Evolutionary conservation across 2,797 vertebrate genomes (phyloP), one percentile per base, ranked within the genome.

Genomic region (Siniperca obscura): DNA sequence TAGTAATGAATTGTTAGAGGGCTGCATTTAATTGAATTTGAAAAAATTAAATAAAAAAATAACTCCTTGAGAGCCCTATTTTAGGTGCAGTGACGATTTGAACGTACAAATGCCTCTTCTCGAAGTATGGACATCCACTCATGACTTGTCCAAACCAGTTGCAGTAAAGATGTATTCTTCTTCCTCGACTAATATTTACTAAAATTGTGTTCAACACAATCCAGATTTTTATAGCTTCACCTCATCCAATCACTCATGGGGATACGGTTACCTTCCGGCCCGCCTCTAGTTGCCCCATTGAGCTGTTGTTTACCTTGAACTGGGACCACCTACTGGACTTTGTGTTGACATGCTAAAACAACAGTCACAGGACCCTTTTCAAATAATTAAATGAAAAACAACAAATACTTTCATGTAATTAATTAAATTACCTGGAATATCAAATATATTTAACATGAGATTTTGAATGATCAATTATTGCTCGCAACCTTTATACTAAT

Each of bases 101-200:
- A 85, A 95, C 95, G 0, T 92, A 96, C 96, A 92, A 83, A 85
- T 96, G 91, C 87, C 76, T 95, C 89, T 93, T 95, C 80, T 94
- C 94, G 91, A 96, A 94, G 89, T 93, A 96, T 0, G 96, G 96
- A 91, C 96, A 96, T 94, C 93, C 94, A 77, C 94, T 96, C 96
- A 96, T 96, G 92, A 76, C 85, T 93, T 70, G 17, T 80, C 72
- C 65, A 70, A 67, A 86, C 86, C 2, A 17, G 72, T 52, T 4
- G 52, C 79, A n/a, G 75, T 53, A 66, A 30, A 57, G 78, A 57
- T 25, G 57, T 76, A 0, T 46, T 87, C 76, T 69, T 82, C 60
- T 86, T 76, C 61, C 3, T 72, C 0, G 0, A 22, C 7, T 68
- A 69, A 62, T 72, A 59, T 89, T 83, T 86, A 88, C 82, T 89